A percentile compares a stretch with the other conserved stretches of the same genome.
These are phyloP conservation scores for Lipophrys pholis DNA, from an alignment of 2,113 vertebrate genomes.

Conservation along the genomic window DNA sequence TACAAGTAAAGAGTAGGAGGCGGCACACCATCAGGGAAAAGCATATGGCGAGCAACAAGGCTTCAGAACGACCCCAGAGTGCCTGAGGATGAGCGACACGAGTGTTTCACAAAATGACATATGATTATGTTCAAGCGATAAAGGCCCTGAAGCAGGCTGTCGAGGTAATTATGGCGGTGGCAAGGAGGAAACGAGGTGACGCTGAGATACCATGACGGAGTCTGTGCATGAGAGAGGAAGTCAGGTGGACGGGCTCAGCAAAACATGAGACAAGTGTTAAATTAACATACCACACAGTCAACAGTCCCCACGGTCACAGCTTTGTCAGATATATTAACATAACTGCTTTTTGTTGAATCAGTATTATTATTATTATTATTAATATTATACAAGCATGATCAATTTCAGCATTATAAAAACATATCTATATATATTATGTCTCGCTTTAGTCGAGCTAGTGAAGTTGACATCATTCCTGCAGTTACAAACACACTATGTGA, in stretches of 20 bases:
- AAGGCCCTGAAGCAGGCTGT: neutral
- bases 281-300: neutral
- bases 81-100: too few species aligned
- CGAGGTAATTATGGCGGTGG: constrained; percentile 2
- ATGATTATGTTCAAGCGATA: constrained; percentile 1
- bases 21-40: neutral
- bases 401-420: too few species aligned
- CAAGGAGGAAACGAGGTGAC: constrained; percentile 8
- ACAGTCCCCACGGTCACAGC: neutral
- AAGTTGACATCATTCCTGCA: too few species aligned
- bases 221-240: neutral
- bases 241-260: constrained; percentile 5
- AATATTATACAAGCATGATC: too few species aligned
- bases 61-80: neutral
- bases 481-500: too few species aligned
- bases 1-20: neutral
- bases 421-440: too few species aligned
- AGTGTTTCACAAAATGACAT: constrained; percentile 1
- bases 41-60: neutral
- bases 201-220: constrained; percentile 7
- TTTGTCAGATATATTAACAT: too few species aligned
- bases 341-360: too few species aligned
- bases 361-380: too few species aligned
- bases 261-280: constrained; percentile 1
- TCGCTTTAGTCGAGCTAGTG: too few species aligned